Conservation (phyloP, 2,113 vertebrate species). For the Neodon shergylaensis region DNA sequence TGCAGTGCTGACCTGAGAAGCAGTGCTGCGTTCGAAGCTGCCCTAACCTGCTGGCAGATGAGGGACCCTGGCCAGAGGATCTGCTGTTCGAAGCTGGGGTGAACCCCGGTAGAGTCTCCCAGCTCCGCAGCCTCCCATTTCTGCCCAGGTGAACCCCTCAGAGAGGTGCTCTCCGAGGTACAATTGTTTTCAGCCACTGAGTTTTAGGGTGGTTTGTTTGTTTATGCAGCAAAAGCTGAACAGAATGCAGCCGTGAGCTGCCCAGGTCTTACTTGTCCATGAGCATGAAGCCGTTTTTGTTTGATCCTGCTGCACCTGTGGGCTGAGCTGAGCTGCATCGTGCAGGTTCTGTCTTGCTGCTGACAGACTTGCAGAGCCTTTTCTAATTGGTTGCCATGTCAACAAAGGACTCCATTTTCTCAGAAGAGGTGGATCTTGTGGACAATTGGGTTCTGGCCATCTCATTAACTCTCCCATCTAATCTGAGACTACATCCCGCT, state of each 20-base stretch:
- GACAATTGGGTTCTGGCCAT: constrained; percentile 69
- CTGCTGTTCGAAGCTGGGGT: neutral
- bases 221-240: constrained; percentile 18
- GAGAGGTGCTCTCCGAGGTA: accelerated
- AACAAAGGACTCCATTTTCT: constrained; percentile 74
- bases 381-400: constrained; percentile 66
- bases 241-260: neutral
- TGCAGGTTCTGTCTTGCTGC: neutral
- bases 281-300: neutral
- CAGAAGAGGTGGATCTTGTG: constrained; percentile 60
- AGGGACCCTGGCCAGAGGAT: neutral
- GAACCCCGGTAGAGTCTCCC: neutral
- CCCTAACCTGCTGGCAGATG: neutral
- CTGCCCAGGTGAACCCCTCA: neutral
- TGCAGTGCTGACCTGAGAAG: neutral
- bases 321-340: neutral
- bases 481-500: neutral
- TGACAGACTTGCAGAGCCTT: neutral
- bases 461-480: constrained; percentile 63
- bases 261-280: neutral
- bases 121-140: neutral
- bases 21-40: neutral
- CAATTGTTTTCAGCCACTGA: neutral
- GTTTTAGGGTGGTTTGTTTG: neutral
- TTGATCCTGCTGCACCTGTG: neutral